Conservation (phyloP, 2,797 vertebrate genomes). For the Astyanax mexicanus region DNA sequence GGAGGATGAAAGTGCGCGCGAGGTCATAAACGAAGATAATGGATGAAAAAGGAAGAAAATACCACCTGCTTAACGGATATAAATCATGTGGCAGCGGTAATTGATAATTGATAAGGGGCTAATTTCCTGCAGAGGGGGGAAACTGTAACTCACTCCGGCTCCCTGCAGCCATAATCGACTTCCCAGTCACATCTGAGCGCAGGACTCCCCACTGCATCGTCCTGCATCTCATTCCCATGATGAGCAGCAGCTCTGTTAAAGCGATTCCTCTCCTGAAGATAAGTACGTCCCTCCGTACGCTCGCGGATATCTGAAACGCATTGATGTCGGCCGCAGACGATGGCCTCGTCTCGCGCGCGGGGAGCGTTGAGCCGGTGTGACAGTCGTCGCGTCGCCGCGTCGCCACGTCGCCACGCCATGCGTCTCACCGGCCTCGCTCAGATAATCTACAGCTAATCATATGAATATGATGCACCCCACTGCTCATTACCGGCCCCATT, state of each 20-base stretch:
- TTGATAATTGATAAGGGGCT: slow-evolving; percentile 71
- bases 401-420: slow-evolving; percentile 18
- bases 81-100: slow-evolving; percentile 69
- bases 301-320: slow-evolving; percentile 47
- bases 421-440: slow-evolving; percentile 25
- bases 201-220: slow-evolving; percentile 46
- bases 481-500: slow-evolving; percentile 82
- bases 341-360: slow-evolving; percentile 15
- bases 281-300: slow-evolving; percentile 9
- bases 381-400: slow-evolving; percentile 28
- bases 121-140: slow-evolving; percentile 68
- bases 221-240: slow-evolving; percentile 40
- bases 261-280: slow-evolving; percentile 46
- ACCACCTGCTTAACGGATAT: slow-evolving; percentile 63
- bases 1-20: slow-evolving; percentile 45
- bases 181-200: slow-evolving; percentile 44
- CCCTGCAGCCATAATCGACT: slow-evolving; percentile 57
- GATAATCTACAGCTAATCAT: slow-evolving; percentile 65
- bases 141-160: slow-evolving; percentile 62
- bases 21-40: slow-evolving; percentile 51
- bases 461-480: slow-evolving; percentile 77
- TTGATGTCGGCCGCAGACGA: slow-evolving; percentile 29
- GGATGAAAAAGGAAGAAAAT: slow-evolving; percentile 38
- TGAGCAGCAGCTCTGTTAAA: slow-evolving; percentile 53
- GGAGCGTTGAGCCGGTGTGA: slow-evolving; percentile 15